Evolutionary conservation across 2,113 vertebrate genomes (phyloP).

Genomic region (Leucosticte australis): DNA sequence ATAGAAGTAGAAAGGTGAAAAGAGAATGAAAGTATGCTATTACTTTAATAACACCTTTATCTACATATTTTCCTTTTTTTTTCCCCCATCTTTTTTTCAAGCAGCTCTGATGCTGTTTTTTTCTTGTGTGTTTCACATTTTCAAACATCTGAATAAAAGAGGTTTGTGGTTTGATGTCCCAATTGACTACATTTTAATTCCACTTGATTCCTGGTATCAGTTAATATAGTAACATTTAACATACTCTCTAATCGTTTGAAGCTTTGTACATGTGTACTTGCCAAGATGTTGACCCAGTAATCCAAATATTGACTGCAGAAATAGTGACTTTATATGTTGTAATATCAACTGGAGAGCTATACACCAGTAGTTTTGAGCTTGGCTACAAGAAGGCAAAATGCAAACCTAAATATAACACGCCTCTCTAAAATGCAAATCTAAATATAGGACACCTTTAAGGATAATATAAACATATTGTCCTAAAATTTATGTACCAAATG

Average conservation of each 20-base stretch:
- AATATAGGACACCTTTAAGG: not conserved
- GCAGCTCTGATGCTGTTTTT: not conserved
- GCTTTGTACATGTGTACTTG: not conserved
- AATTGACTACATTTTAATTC: not conserved
- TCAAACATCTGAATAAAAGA: not conserved
- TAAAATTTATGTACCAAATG: not conserved
- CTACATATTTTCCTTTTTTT: not conserved
- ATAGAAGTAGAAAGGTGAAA: not conserved
- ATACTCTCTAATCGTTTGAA: not conserved
- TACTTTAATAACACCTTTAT: not conserved
- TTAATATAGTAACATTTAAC: not conserved
- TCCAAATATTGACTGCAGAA: not conserved
- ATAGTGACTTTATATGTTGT: not conserved
- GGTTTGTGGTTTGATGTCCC: not conserved
- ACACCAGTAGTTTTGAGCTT: not conserved
- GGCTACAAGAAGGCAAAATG: not conserved
- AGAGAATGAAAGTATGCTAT: not conserved
- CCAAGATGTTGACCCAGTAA: not conserved
- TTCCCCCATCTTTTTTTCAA: accelerated
- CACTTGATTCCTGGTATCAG: not conserved
- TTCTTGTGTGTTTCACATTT: not conserved
- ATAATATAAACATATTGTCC: not conserved
- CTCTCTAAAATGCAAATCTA: not conserved
- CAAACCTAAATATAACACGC: not conserved
- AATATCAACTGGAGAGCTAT: not conserved